Evolutionary conservation across 2,113 vertebrate species (phyloP), one percentile per base, ranked within the genome.

Genomic region (Amphilophus citrinellus): DNA sequence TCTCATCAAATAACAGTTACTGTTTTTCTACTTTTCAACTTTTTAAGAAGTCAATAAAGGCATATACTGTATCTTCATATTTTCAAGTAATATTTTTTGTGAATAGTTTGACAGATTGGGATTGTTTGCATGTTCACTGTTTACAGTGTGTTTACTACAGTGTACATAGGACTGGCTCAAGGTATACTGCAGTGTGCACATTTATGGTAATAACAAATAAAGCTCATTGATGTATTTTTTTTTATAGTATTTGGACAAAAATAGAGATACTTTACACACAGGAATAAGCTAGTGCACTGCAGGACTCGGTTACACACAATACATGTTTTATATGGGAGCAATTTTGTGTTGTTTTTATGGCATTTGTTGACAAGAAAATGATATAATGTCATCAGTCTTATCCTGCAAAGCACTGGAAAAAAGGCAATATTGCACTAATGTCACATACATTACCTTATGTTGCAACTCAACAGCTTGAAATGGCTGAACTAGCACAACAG

Each of bases 361-460:
- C 22, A 68, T 56, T 61, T 61, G 42, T 61, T 73, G 44, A 61
- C 63, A 79, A 53, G 76, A 22, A 71, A 84, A 79, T 78, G 3
- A 56, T 42, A 53, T 24, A 53, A 44, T 76, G 24, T 50, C 22
- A 56, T n/a, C 30, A 71, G 18, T 18, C 17, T 20, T 39, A 32
- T 37, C 35, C n/a, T 68, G 42, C 32, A 71, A 78, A 84, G 61
- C 7, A n/a, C 30, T 7, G 22, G 8, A 2, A 71, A 20, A 61
- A n/a, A 9, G 3, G 8, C 5, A 3, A 24, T 10, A 68, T 18
- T 73, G 47, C 10, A 50, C 47, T 73, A 56, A 73, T 56, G 47
- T 56, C 68, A 53, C 68, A 18, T 56, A 18, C 27, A 73, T 73
- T 32, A n/a, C 68, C 47, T 4, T 3, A 56, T 73, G 47, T 30